Conservation (phyloP, 2,888 invertebrate genomes). For the Serrognathus titanus region DNA sequence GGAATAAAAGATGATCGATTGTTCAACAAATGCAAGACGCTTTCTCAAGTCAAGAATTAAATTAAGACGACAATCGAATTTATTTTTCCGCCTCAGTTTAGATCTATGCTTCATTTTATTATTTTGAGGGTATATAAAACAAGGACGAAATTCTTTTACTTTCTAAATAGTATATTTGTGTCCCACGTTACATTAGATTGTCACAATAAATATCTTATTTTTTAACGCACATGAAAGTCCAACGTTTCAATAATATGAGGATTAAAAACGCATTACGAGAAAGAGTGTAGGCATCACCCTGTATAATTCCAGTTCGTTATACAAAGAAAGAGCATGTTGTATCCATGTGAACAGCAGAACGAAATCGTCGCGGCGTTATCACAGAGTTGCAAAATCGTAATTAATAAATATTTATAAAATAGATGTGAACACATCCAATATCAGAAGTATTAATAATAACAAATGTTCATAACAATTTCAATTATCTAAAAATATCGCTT, state of each 20-base stretch:
- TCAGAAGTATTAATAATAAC: neutral
- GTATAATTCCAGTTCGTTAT: neutral
- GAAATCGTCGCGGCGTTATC: constrained; percentile 4
- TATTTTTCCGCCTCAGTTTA: too few relatives aligned
- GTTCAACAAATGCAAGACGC: too few relatives aligned
- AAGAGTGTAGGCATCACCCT: neutral
- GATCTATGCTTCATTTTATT: too few relatives aligned
- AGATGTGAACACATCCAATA: neutral
- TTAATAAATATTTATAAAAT: constrained; percentile 4
- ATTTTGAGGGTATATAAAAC: neutral
- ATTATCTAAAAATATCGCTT: neutral
- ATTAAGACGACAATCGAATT: too few relatives aligned
- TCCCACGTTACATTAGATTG: constrained; percentile 19
- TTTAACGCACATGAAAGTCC: neutral
- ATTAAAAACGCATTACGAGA: neutral
- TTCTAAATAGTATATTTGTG: constrained; percentile 9
- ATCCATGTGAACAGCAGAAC: neutral
- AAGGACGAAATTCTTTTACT: neutral
- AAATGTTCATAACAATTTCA: neutral
- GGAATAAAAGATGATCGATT: too few relatives aligned
- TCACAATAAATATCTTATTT: constrained; percentile 13
- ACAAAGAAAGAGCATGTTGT: neutral
- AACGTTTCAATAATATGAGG: neutral
- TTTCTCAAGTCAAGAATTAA: too few relatives aligned
- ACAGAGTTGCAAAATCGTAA: constrained; percentile 16